Evolutionary conservation across 1,140 invertebrate species (phyloP), one percentile per base, ranked within the genome.

Genomic region (Latrodectus geometricus): DNA sequence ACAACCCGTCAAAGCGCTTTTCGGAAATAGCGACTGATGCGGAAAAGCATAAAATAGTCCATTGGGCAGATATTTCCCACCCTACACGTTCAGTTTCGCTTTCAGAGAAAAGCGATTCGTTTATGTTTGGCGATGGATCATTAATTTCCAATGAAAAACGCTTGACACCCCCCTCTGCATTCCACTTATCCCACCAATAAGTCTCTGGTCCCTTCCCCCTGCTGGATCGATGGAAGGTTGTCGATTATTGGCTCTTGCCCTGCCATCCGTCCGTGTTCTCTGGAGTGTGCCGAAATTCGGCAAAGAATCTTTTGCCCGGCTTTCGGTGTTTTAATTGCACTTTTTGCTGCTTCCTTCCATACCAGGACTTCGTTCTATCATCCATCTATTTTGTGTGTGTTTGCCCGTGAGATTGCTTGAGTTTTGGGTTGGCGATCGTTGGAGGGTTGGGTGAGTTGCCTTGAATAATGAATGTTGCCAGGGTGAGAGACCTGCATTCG

Each of bases 61-160:
- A 84, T 84, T 76, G 82, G 82, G 82, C 73, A 84, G 72, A 84
- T 76, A 76, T 69, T 84, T 84, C 65, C 74, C 76, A 21, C 82
- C 73, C 74, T 17, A 61, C 54, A 15, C 73, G 48, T 52, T 69
- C 70, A 49, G 54, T 83, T 83, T 83, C 20, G 70, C 80, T 74
- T 73, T 73, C 23, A 50, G 52, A 49, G 80, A 74, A 69, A 79
- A 84, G 72, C 61, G 82, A 84, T 84, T 56, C 82, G 82, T 84
- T 84, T 84, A 84, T 84, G 82, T 84, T 84, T 69, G 82, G 61
- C 54, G 54, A 84, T 69, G 82, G 82, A 84, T 84, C 82, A 84
- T 84, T 84, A 84, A 84, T 84, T 84, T 84, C 82, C 82, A 84
- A 84, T 84, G 73, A 52, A 84, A 84, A 82, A 84, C 73, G 48